Evolutionary conservation across 2,113 vertebrate species (phyloP).

Genomic region (Pomatostomus ruficeps): DNA sequence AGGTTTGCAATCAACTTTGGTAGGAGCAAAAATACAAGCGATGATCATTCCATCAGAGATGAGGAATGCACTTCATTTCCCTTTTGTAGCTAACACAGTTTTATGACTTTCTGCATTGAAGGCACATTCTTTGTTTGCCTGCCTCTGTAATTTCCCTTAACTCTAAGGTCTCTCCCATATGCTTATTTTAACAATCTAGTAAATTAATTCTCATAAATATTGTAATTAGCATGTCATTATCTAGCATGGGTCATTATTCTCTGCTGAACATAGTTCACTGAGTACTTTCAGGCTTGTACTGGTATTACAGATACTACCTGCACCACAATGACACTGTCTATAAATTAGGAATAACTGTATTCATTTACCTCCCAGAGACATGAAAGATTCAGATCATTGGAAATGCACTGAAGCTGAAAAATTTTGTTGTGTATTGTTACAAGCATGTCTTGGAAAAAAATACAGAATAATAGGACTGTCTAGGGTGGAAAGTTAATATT

Average conservation of each 20-base stretch:
- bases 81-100: not conserved
- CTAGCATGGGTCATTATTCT: not conserved
- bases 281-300: not conserved
- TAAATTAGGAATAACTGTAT: not conserved
- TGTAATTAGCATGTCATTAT: not conserved
- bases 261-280: not conserved
- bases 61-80: not conserved
- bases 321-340: not conserved
- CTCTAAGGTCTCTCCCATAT: not conserved
- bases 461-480: not conserved
- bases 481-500: conserved; percentile 3
- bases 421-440: not conserved
- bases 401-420: not conserved
- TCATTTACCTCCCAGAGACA: not conserved
- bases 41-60: not conserved
- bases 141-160: not conserved
- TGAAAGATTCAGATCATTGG: not conserved
- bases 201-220: not conserved
- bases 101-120: not conserved
- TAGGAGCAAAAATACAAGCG: not conserved
- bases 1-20: not conserved
- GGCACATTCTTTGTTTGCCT: not conserved
- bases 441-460: not conserved
- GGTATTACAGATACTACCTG: not conserved
- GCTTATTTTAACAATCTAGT: not conserved